Base-by-base conservation (phyloP, 1,140 invertebrate species). In the Diabrotica virgifera region DNA sequence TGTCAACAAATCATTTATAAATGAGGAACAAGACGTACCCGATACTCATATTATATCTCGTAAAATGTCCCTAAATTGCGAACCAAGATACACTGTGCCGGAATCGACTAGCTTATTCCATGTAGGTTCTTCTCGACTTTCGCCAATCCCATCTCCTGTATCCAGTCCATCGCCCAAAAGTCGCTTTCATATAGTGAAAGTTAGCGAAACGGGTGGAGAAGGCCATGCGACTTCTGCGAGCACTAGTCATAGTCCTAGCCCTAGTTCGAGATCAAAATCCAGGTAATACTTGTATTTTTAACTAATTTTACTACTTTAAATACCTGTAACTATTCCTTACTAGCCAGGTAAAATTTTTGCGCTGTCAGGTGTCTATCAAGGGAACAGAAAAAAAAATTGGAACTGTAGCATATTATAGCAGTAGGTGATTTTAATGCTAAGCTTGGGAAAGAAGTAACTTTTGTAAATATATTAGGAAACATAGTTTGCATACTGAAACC, bases 1-100 rank as follows among this genome's bases (percentile, higher is more conserved):
- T 8, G 69, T 76, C 8, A 76, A 76, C 52, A 75, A 74, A 68
- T 64, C 61, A n/a, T 69, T 69, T 52, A 56, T 59, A 10, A 66
- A 64, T 52, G 63, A 74, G n/a, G 70, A 69, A 11, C 63, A 67
- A 14, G 73, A 75, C 60, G 59, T 74, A 6, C 64, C 65, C 14
- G 74, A 73, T 54, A 71, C 73, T 24, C 63, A 72, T 50, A 61
- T 74, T 36, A 67, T 73, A 13, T 72, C 72, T 6, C 59, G 75
- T 36, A 76, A 76, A 62, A 64, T 75, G 14, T 76, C 75, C 14
- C 58, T 76, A n/a, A 76, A 69, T 59, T 76, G 75, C 57, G 75
- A 76, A 59, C 72, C 72, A 8, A 67, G 65, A 51, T 74, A 71
- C 63, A 50, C 12, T 7, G 53, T 55, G 14, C 67, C 70, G 12